Evolutionary conservation across 1,140 invertebrate genomes (phyloP).

Genomic region (Drosophila sulfurigaster): DNA sequence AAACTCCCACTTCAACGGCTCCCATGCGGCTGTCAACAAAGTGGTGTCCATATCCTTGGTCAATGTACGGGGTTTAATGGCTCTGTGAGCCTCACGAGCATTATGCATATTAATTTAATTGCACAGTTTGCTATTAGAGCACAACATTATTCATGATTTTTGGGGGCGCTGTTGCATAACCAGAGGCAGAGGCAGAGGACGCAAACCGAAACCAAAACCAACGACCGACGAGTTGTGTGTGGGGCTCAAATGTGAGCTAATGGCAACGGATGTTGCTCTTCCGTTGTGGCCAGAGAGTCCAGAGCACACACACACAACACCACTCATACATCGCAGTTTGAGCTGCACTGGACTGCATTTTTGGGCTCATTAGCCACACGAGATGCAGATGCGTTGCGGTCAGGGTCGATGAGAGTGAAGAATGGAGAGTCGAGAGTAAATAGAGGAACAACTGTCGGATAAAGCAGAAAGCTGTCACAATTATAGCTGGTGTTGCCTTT

Average conservation of each 20-base stretch:
- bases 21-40: constrained; percentile 10
- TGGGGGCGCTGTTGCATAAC: neutral
- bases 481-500: constrained; percentile 15
- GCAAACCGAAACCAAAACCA: neutral
- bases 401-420: neutral
- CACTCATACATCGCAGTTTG: constrained; percentile 11
- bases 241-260: constrained; percentile 52
- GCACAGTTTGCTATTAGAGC: constrained; percentile 51
- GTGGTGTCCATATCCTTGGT: constrained; percentile 16
- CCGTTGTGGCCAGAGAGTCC: constrained; percentile 8
- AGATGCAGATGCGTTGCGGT: constrained; percentile 3
- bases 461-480: constrained; percentile 7
- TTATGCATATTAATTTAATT: constrained; percentile 75
- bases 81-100: constrained; percentile 17
- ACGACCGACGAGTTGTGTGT: constrained; percentile 3
- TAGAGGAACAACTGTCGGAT: constrained; percentile 9
- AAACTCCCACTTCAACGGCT: neutral
- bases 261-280: constrained; percentile 48
- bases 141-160: constrained; percentile 69
- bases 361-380: constrained; percentile 46
- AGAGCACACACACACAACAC: constrained; percentile 9
- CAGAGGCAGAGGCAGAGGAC: no score
- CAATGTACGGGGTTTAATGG: constrained; percentile 4
- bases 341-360: constrained; percentile 36
- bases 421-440: neutral